Evolutionary conservation across 2,113 vertebrate species (phyloP).

Genomic region (Ciconia boyciana): DNA sequence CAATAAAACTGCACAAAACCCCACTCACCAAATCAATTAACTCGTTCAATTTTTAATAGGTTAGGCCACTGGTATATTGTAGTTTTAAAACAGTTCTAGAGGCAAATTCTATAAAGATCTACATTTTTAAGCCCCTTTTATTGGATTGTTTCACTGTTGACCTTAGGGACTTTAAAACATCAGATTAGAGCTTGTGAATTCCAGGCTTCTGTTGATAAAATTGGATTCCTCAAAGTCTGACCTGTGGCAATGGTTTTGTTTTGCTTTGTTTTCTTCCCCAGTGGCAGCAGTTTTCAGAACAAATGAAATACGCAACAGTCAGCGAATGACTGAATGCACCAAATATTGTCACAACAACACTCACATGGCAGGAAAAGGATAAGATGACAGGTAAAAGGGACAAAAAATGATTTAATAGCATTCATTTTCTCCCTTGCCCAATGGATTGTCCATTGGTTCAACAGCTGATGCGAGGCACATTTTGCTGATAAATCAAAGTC

Average conservation of each 20-base stretch:
- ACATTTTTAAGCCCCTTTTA: slow-evolving; percentile 15
- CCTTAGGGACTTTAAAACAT: neutral
- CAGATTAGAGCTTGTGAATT: slow-evolving; percentile 47
- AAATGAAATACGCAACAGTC: slow-evolving; percentile 21
- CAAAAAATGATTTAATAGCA: neutral
- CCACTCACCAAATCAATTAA: slow-evolving; percentile 7
- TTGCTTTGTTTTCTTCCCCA: slow-evolving; percentile 20
- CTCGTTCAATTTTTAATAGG: neutral
- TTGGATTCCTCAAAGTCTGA: slow-evolving; percentile 45
- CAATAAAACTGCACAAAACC: neutral
- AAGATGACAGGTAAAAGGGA: slow-evolving; percentile 9
- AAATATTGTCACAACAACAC: neutral
- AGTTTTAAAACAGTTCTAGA: neutral
- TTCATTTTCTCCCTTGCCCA: slow-evolving; percentile 1
- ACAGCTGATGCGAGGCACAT: neutral
- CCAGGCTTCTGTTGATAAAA: slow-evolving; percentile 42
- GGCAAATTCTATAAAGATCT: slow-evolving; percentile 3
- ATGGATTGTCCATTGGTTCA: neutral
- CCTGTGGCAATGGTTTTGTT: slow-evolving; percentile 42
- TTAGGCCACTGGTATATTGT: neutral
- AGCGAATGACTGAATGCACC: slow-evolving; percentile 8
- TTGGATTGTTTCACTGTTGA: slow-evolving; percentile 25
- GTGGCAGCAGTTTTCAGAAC: neutral
- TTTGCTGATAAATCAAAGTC: slow-evolving; percentile 15
- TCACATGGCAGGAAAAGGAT: neutral